Conservation (phyloP, 2,888 invertebrate genomes). For the Flabesymbios commensalis region DNA sequence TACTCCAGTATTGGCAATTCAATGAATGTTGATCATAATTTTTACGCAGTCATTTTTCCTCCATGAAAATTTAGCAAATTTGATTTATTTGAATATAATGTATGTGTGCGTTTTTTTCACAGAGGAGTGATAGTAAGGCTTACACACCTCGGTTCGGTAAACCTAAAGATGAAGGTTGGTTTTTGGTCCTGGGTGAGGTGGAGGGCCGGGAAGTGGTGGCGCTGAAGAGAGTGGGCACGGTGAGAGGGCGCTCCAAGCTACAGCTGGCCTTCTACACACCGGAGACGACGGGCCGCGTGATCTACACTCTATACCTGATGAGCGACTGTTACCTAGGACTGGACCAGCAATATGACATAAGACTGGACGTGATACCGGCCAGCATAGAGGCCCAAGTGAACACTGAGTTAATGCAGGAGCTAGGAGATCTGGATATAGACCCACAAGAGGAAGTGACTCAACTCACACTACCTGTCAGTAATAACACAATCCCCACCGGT, state of each 20-base stretch:
- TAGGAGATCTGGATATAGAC: conserved; percentile 39
- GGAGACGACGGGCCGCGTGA: conserved; percentile 65
- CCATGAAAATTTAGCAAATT: too few relatives aligned
- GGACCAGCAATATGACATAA: conserved; percentile 81
- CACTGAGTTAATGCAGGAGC: conserved; percentile 44
- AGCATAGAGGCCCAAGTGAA: conserved; percentile 54
- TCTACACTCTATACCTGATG: conserved; percentile 81
- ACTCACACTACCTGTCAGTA: too few relatives aligned
- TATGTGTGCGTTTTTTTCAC: neutral
- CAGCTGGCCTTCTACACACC: conserved; percentile 71
- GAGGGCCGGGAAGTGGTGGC: conserved; percentile 77
- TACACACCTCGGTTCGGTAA: conserved; percentile 86
- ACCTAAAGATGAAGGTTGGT: conserved; percentile 95
- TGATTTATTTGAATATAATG: too few relatives aligned
- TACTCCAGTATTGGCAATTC: too few relatives aligned
- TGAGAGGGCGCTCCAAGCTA: conserved; percentile 41
- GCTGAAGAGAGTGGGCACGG: conserved; percentile 72
- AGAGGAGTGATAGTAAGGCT: conserved; percentile 66
- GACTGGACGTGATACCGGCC: conserved; percentile 55
- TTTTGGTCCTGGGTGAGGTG: conserved; percentile 79
- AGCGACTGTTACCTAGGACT: conserved; percentile 92
- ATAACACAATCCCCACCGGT: too few relatives aligned
- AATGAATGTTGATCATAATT: too few relatives aligned
- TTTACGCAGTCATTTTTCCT: too few relatives aligned
- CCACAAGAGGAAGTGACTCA: too few relatives aligned